Conservation (phyloP, 2,797 vertebrate species). For the Falco concolor region DNA sequence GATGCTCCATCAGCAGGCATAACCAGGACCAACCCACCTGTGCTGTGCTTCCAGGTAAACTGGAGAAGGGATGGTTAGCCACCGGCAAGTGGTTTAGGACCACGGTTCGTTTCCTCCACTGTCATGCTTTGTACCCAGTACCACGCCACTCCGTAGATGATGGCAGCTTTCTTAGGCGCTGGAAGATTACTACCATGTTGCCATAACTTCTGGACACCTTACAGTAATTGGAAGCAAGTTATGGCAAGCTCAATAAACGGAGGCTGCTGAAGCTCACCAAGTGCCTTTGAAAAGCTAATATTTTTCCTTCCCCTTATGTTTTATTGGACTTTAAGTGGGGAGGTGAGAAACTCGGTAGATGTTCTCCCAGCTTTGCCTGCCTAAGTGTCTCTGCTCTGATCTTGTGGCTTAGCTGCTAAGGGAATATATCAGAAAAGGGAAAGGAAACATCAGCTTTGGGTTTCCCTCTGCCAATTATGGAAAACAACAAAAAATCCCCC, state of each 20-base stretch:
- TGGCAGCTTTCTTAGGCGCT: not conserved
- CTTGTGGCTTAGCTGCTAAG: not conserved
- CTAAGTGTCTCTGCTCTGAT: not conserved
- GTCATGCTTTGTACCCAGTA: not conserved
- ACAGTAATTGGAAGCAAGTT: not conserved
- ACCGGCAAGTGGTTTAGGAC: not conserved
- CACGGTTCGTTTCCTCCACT: not conserved
- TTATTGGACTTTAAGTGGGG: not conserved
- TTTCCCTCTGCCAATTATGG: not conserved
- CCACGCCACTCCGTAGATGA: not conserved
- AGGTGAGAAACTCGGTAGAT: not conserved
- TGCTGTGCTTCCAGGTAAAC: not conserved
- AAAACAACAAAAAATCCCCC: not conserved
- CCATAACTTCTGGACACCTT: not conserved
- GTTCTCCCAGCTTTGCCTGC: not conserved
- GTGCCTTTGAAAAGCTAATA: not conserved
- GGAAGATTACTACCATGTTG: not conserved
- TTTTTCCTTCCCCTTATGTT: not conserved
- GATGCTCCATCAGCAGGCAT: rapidly evolving
- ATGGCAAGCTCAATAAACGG: not conserved
- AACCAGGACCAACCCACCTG: not conserved
- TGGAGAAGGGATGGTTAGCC: not conserved
- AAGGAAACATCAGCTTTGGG: not conserved
- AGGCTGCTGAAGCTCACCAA: not conserved
- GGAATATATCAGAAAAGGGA: not conserved